A percentile compares a stretch with the other conserved stretches of the same genome.
These are phyloP conservation scores for Clarias platycephalus DNA, from an alignment of 2,797 vertebrate species.

Conservation along the genomic window DNA sequence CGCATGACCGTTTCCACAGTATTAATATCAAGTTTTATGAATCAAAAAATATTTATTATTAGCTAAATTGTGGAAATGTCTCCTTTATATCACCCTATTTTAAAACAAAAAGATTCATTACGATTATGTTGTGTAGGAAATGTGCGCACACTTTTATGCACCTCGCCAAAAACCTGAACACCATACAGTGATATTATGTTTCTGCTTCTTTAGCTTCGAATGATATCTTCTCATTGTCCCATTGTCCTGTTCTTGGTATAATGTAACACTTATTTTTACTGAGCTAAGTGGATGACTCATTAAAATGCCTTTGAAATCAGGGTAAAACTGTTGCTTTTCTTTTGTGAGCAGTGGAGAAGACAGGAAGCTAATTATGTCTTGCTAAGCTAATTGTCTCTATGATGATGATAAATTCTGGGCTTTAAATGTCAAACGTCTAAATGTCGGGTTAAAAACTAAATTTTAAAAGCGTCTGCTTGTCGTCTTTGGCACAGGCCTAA, in stretches of 20 bases:
- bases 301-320: constrained; percentile 38
- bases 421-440: constrained; percentile 43
- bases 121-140: constrained; percentile 12
- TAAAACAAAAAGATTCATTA: background rate
- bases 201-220: constrained; percentile 28
- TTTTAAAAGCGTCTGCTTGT: constrained; percentile 28
- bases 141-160: background rate
- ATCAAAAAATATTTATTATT: background rate
- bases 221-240: constrained; percentile 11
- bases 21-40: constrained; percentile 26
- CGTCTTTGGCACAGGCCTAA: constrained; percentile 42
- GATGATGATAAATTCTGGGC: constrained; percentile 44
- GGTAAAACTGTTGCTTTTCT: constrained; percentile 41
- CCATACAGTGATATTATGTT: constrained; percentile 21
- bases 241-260: constrained; percentile 27
- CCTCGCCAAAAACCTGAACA: constrained; percentile 1
- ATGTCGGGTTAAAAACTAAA: constrained; percentile 38
- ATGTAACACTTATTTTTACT: constrained; percentile 30
- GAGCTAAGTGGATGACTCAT: constrained; percentile 30
- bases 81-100: background rate
- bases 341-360: constrained; percentile 28
- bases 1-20: constrained; percentile 7
- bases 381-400: constrained; percentile 33
- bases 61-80: background rate
- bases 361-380: constrained; percentile 41